Evolutionary conservation across 2,113 vertebrate species (phyloP), one percentile per base, ranked within the genome.

Genomic region (Sphaerodactylus townsendi): DNA sequence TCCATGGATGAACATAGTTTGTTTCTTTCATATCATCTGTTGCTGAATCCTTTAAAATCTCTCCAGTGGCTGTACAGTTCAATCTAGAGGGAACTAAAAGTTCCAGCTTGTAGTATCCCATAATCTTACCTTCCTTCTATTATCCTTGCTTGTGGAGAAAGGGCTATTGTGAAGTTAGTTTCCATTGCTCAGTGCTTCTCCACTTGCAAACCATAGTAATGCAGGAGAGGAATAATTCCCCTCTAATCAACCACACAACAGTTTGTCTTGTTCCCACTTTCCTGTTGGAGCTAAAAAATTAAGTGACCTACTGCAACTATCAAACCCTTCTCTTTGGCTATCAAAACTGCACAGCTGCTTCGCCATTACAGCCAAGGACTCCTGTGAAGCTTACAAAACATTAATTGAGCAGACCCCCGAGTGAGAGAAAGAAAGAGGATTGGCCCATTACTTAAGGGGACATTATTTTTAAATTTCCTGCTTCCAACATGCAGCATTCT

Each of bases 311-410:
- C n/a, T 64, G 28, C 41, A 72, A 33, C 39, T 59, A 17, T 28
- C 1, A 10, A 64, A 15, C 2, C 37, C 75, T 0, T 65, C 56
- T 2, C 2, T 71, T 71, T 46, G 64, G 11, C 10, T 78, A 64
- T 1, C 25, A 68, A 72, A 78, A 72, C 46, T 80, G 74, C 10
- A 39, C 87, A 91, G 80, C 23, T 88, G 79, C 50, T 92, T 14
- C 73, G 2, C 17, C n/a, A 4, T 66, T 68, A 7, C 37, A 90
- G 86, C 90, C 87, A 88, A 70, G 35, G 65, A 39, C 17, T 48
- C 5, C 81, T 70, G 69, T 53, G n/a, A 37, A 53, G 76, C 76
- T 86, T 30, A 10, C n/a, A 59, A 6, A 64, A 53, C 5, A 23
- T 35, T 78, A 78, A 78, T 25, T 77, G 68, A 82, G 3, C 62